Evolutionary conservation across 2,113 vertebrate species (phyloP), one percentile per base, ranked within the genome.

Genomic region (Pogona vitticeps): DNA sequence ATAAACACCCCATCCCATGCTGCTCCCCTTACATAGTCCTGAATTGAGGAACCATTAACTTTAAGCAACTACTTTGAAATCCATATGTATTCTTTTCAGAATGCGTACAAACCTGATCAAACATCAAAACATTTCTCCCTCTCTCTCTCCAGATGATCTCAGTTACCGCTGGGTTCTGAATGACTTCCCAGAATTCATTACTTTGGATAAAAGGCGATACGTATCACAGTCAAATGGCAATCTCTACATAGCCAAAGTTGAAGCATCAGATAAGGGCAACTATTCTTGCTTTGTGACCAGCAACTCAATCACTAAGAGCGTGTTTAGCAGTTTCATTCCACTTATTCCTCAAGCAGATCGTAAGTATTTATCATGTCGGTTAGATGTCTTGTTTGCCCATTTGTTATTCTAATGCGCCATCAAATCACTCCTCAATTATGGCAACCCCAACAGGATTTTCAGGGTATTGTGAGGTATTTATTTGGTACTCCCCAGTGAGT

Each of bases 81-180:
- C 2, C 36, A 17, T n/a, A 46, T 14, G 21, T 2, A 71, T 36
- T 36, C 31, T 33, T 71, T 23, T n/a, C n/a, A 56, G 65, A 12
- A 71, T 31, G 38, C 23, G 13, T 26, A 38, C 18, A 52, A 6
- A 31, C 28, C 26, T 13, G 7, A 71, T 59, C 91, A 5, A 4
- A 40, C 86, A 95, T 15, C 93, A 4, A 40, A 85, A 83, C 91
- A 12, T 86, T 95, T 93, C 92, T 78, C 28, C 31, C 15, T 79
- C 28, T 68, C 21, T 79, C 31, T 46, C 85, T 90, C 56, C 89
- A 99, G 99, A 96, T 89, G 97, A 98, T 92, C 97, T 99, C 93
- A 99, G 97, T 86, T 99, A 98, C 88, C 97, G 98, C 92, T 99
- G 99, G 98, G 98, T 99, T 94, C 96, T 99, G 80, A 99, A 99